Base-by-base conservation (phyloP, 2,113 vertebrate species). In the Cryptomyrus ogoouensis region DNA sequence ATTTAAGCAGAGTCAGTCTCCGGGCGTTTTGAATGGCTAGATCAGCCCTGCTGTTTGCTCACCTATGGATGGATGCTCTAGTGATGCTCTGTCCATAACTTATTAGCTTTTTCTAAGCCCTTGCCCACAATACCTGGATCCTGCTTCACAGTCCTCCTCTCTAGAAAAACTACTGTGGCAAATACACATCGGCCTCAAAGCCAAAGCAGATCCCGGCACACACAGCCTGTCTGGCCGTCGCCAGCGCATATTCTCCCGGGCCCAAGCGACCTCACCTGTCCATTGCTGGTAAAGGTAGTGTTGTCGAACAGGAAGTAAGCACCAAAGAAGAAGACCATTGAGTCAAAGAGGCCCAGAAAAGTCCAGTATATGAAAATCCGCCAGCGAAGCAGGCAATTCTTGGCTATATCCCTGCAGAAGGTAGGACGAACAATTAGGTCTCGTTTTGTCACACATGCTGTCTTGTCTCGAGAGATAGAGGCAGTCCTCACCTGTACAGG, bases 291-390 rank as follows among this genome's bases (percentile, higher is more conserved):
- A 95, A 98, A 96, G 70, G 97, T 94, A 80, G 97, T 98, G 94
- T 98, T 98, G 92, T 98, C 97, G 92, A 98, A 98, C 94, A 99
- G 95, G 95, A 98, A 98, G 94, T 98, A 99, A 95, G 97, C 97
- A 93, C 98, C 98, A 91, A 99, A 99, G 96, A 99, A 99, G 96
- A 99, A 99, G 83, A 99, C 97, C 42, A 97, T 88, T 7, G 98
- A 98, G 1, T 99, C 97, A 83, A 99, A 99, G 1, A 98, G 94
- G 1, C 98, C 98, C 87, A 99, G 94, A 92, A 97, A 92, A 3
- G 98, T 99, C 98, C 98, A 99, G 91, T 99, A 99, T 89, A 98
- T 94, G 94, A 99, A 99, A 52, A 93, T 95, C 49, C 95, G 96
- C 98, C 98, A 99, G 46, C 95, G 96, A 89, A 99, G 96, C 66